Percentiles rank a stretch among this genome's conserved stretches.
phyloP scores from a whole-genome alignment of 1,140 invertebrate genomes.

The Globodera ellingtonae region DNA sequence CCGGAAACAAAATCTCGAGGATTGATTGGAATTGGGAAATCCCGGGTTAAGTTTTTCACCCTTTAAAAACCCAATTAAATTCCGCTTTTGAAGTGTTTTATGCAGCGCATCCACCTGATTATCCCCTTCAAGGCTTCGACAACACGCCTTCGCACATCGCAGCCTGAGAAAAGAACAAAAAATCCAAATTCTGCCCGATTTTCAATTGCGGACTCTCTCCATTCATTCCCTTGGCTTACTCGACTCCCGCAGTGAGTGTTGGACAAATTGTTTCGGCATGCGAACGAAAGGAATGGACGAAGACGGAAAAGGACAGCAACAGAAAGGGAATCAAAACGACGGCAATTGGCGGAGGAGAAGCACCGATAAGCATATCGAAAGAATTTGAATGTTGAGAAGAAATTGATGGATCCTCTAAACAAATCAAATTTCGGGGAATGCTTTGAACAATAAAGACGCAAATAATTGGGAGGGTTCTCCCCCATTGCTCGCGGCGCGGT shows the following conservation, averaged over 20 bases:
- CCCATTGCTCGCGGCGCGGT: neutral
- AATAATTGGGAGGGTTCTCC: no score
- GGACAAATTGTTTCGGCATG: conserved; percentile 2
- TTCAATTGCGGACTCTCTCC: neutral
- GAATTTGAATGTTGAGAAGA: no score
- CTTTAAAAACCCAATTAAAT: no score
- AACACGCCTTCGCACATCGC: conserved; percentile 35
- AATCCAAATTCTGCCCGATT: neutral
- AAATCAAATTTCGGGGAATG: no score
- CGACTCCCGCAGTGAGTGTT: conserved; percentile 20
- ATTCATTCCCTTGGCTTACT: neutral
- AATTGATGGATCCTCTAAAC: no score
- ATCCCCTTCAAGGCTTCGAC: conserved; percentile 31
- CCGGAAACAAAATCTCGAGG: neutral
- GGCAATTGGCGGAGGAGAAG: neutral
- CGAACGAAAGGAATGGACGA: neutral
- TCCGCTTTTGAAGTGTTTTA: neutral
- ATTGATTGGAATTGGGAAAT: no score
- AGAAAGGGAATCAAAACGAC: conserved; percentile 1
- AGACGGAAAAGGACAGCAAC: neutral
- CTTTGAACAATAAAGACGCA: no score
- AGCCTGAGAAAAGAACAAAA: conserved; percentile 10
- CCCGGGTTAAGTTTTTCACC: no score
- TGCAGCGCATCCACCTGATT: conserved; percentile 25
- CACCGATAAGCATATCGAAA: neutral